A percentile compares a stretch with the other conserved stretches of the same genome.
These are phyloP conservation scores for Montipora capitata DNA, from an alignment of 92 coral and sea anemone genomes.

Conservation along the genomic window DNA sequence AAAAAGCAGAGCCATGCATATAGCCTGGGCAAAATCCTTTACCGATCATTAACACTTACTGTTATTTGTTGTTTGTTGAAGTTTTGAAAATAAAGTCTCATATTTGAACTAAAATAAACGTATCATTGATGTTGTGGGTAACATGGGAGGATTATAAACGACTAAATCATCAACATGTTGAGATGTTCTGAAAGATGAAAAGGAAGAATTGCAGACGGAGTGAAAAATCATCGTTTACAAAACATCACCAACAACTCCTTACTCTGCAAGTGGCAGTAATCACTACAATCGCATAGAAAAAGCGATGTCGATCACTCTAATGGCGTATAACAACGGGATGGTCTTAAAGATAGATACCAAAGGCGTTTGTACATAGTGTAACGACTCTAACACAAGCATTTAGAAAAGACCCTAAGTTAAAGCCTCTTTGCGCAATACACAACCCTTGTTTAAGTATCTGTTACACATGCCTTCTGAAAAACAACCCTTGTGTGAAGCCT, in stretches of 20 bases:
- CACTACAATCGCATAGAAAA: not conserved
- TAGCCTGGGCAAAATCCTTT: slow-evolving; percentile 7
- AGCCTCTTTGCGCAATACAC: not conserved
- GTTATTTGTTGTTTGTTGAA: not conserved
- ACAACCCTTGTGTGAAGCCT: no score
- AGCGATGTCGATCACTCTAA: not conserved
- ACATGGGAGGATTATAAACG: not conserved
- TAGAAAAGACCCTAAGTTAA: not conserved
- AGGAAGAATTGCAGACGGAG: not conserved
- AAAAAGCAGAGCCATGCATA: not conserved
- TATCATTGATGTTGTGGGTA: not conserved
- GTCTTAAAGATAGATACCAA: slow-evolving; percentile 3
- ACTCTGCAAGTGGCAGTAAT: slow-evolving; percentile 8
- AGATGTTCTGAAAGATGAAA: not conserved
- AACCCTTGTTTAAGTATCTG: not conserved
- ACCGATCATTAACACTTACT: not conserved
- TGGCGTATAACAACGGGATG: not conserved
- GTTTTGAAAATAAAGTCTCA: not conserved
- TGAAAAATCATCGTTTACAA: not conserved
- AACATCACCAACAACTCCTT: not conserved
- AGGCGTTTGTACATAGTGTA: not conserved
- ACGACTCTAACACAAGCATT: not conserved
- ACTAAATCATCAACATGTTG: not conserved
- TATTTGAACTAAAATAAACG: not conserved
- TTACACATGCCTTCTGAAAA: not conserved